These are phyloP conservation scores for Chunga burmeisteri DNA, from an alignment of 2,113 vertebrate species.

Conservation along the genomic window DNA sequence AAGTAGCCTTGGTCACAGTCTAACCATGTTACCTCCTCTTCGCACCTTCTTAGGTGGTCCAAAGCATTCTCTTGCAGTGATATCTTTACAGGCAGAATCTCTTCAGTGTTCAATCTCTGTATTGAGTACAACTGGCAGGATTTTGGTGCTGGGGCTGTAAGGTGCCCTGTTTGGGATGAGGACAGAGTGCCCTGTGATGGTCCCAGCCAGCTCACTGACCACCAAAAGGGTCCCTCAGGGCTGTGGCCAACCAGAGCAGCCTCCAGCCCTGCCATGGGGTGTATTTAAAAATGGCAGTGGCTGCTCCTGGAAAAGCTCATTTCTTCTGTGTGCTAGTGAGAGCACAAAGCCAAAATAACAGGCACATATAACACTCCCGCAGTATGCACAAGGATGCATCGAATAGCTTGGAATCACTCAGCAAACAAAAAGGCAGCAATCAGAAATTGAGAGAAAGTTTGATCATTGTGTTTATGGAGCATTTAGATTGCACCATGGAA, in stretches of 20 bases:
- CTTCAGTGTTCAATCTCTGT: neutral
- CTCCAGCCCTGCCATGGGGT: fast-evolving
- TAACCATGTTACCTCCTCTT: neutral
- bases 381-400: neutral
- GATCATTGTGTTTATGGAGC: neutral
- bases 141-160: neutral
- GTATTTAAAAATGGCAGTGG: neutral
- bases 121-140: neutral
- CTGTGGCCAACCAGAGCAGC: neutral
- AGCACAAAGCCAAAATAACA: neutral
- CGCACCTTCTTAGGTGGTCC: fast-evolving
- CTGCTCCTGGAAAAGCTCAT: neutral
- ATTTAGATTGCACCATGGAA: neutral
- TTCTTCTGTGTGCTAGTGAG: neutral
- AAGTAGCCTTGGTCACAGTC: neutral
- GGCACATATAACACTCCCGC: fast-evolving
- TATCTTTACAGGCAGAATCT: neutral
- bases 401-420: neutral
- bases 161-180: neutral
- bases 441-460: neutral
- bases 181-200: neutral
- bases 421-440: neutral
- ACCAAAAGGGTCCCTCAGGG: neutral
- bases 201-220: neutral
- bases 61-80: neutral